Percentiles rank a stretch among this genome's conserved stretches.
These are phyloP conservation scores for Meganola albula DNA, from an alignment of 2,888 invertebrate genomes.

Conservation along the genomic window DNA sequence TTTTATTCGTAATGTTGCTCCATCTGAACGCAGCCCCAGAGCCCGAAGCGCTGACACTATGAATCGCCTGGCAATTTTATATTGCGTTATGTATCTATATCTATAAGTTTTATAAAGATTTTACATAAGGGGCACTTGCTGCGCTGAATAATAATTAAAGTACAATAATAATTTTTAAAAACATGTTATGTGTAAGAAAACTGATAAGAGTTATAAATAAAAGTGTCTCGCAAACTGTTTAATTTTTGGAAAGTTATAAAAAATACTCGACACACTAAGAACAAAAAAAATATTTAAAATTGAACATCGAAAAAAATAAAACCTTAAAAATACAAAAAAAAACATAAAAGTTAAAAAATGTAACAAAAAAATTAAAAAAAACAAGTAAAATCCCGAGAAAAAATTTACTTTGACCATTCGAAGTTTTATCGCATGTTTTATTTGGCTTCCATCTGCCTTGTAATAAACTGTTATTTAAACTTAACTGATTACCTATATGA, in stretches of 20 bases:
- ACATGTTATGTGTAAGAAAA: conserved; percentile 65
- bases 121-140: conserved; percentile 66
- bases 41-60: conserved; percentile 36
- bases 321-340: conserved; percentile 35
- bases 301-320: conserved; percentile 40
- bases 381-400: conserved; percentile 42
- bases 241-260: conserved; percentile 57
- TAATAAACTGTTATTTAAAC: conserved; percentile 21
- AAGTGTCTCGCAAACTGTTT: conserved; percentile 63
- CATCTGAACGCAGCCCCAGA: conserved; percentile 28
- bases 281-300: conserved; percentile 43
- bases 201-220: conserved; percentile 56
- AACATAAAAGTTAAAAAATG: conserved; percentile 32
- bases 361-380: conserved; percentile 36
- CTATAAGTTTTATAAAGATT: conserved; percentile 71
- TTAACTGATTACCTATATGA: conserved; percentile 17
- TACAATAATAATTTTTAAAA: conserved; percentile 71
- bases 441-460: conserved; percentile 31
- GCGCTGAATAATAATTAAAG: conserved; percentile 61
- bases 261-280: conserved; percentile 42
- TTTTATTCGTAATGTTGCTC: conserved; percentile 25
- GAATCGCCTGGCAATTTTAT: conserved; percentile 51
- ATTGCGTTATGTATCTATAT: conserved; percentile 50
- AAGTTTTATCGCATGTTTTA: conserved; percentile 38
- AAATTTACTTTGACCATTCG: conserved; percentile 49